Percentiles rank a stretch among this genome's conserved stretches.
phyloP scores from a whole-genome alignment of 2,888 invertebrate genomes.

The Norana najaformis region DNA sequence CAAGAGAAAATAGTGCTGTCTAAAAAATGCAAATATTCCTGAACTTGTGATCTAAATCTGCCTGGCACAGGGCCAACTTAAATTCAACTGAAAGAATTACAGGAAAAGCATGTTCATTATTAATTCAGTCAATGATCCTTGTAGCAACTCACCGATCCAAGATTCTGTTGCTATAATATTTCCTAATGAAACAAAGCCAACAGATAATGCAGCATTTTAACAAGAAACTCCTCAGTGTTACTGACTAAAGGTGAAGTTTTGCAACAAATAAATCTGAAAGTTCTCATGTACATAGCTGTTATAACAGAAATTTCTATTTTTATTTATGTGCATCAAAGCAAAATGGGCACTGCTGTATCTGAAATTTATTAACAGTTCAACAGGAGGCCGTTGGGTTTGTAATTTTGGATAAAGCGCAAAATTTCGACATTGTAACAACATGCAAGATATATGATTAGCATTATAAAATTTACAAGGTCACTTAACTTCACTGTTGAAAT shows the following conservation, averaged over 20 bases:
- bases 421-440: not conserved
- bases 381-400: too few species aligned
- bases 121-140: not conserved
- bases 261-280: not conserved
- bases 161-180: not conserved
- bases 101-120: not conserved
- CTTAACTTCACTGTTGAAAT: not conserved
- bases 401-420: not conserved
- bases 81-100: not conserved
- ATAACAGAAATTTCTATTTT: not conserved
- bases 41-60: not conserved
- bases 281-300: not conserved
- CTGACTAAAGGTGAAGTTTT: not conserved
- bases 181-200: not conserved
- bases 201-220: not conserved
- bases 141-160: not conserved
- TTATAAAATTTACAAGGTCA: not conserved
- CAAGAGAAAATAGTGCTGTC: not conserved
- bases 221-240: not conserved
- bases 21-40: not conserved
- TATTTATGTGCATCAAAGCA: not conserved
- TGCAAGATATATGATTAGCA: not conserved
- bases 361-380: not conserved
- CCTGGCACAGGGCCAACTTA: not conserved
- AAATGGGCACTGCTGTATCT: not conserved